Percentiles rank a stretch among this genome's conserved stretches.
Evolutionary conservation across 2,797 vertebrate species (phyloP).

Genomic region (Brotogeris chrysoptera): DNA sequence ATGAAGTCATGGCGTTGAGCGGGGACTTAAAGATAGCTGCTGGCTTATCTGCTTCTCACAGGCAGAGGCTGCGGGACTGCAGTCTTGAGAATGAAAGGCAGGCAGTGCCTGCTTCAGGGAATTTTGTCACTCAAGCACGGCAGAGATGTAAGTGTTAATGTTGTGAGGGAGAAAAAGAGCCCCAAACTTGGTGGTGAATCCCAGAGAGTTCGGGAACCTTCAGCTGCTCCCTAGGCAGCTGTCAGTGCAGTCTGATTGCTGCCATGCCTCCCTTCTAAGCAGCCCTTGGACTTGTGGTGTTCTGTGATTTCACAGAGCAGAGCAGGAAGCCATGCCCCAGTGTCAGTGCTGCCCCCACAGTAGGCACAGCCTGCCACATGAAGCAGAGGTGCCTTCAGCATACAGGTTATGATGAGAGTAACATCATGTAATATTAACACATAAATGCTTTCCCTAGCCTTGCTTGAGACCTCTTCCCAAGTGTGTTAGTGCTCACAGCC

Average conservation of each 20-base stretch:
- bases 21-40: background rate
- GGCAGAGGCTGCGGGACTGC: background rate
- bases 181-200: background rate
- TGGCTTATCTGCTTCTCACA: rapidly evolving
- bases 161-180: rapidly evolving
- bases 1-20: background rate
- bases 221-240: background rate
- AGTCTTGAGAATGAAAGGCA: background rate
- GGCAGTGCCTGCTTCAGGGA: background rate
- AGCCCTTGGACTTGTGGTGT: background rate
- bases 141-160: background rate
- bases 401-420: background rate
- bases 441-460: background rate
- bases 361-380: background rate
- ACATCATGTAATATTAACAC: background rate
- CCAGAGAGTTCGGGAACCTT: background rate
- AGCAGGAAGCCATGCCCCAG: background rate
- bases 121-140: rapidly evolving
- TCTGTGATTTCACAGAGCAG: background rate
- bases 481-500: background rate
- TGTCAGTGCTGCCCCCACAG: background rate
- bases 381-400: background rate
- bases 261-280: background rate
- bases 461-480: background rate
- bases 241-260: background rate